These are phyloP conservation scores for Corythornis leucogaster DNA, from an alignment of 2,797 vertebrate species.

Conservation along the genomic window DNA sequence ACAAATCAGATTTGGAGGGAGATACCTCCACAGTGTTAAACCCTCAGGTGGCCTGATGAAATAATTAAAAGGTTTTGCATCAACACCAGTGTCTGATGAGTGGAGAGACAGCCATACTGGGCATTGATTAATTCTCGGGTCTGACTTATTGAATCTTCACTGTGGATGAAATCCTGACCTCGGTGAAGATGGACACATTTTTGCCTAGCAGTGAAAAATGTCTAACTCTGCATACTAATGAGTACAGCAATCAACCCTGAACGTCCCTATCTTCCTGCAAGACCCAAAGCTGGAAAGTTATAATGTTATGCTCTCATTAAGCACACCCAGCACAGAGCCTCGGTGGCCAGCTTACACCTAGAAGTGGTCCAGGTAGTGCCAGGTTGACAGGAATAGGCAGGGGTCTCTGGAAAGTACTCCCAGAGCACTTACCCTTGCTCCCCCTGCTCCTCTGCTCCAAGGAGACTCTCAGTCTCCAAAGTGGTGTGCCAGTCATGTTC, in stretches of 20 bases:
- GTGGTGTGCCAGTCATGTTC: accelerated
- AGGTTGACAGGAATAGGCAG: background rate
- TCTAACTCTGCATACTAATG: background rate
- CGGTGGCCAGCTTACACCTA: background rate
- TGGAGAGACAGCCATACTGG: background rate
- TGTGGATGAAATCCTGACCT: background rate
- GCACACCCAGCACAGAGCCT: accelerated
- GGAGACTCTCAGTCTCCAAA: background rate
- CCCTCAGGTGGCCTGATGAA: background rate
- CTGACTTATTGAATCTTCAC: background rate
- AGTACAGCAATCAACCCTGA: background rate
- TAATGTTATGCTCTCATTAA: background rate
- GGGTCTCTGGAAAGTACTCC: background rate
- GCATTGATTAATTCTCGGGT: background rate
- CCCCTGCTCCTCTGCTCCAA: background rate
- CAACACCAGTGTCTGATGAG: background rate
- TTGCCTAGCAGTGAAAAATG: background rate
- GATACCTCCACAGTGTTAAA: background rate
- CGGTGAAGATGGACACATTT: background rate
- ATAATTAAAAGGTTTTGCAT: background rate
- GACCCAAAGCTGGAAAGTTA: background rate
- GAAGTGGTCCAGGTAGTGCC: background rate
- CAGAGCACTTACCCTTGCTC: background rate
- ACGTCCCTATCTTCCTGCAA: background rate
- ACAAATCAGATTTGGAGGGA: background rate